Evolutionary conservation across 2,888 invertebrate species (phyloP), one percentile per base, ranked within the genome.

Genomic region (Lasius platythorax): DNA sequence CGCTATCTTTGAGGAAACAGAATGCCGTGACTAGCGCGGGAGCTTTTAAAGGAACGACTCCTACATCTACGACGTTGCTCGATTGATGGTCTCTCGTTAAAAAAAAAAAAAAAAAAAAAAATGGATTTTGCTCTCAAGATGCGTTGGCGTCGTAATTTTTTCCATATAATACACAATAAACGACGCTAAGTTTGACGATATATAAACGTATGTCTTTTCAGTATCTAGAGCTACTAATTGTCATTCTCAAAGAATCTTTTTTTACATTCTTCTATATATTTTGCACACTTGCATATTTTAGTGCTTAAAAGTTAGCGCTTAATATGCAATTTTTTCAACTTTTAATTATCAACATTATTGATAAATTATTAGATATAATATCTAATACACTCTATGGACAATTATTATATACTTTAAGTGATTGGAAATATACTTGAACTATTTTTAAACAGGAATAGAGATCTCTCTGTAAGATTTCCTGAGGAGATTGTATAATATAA

Each of bases 1-100:
- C 92, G 92, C 91, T 92, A 92, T 93, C 91, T 92, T 89, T 89
- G 88, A 87, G 89, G 87, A 91, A 89, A 90, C 88, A 89, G 88
- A 91, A 93, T 92, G 88, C 92, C 92, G 85, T 91, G 89, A 92
- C 92, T 91, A 88, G 86, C 86, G 88, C 89, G 87, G 88, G 87
- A 88, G 87, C 87, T 90, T 91, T 92, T 90, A 76, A 86, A 88
- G 83, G 61, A 50, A 79, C 72, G 72, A 46, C 61, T 72, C 4
- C 61, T 46, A 33, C 43, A 79, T 79, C 50, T 72, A 46, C 46
- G 37, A 72, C 28, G n/a, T 79, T 61, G 61, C 33, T 15, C 61
- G 73, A 72, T 72, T 72, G 72, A 43, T 56, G 68, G n/a, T 50
- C 18, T 37, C 53, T 33, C 18, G 33, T 43, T 23, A 78, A 56